Evolutionary conservation across 30 jellyfish, hydroid and myxozoan genomes (phyloP).

Genomic region (Cassiopea andromeda): DNA sequence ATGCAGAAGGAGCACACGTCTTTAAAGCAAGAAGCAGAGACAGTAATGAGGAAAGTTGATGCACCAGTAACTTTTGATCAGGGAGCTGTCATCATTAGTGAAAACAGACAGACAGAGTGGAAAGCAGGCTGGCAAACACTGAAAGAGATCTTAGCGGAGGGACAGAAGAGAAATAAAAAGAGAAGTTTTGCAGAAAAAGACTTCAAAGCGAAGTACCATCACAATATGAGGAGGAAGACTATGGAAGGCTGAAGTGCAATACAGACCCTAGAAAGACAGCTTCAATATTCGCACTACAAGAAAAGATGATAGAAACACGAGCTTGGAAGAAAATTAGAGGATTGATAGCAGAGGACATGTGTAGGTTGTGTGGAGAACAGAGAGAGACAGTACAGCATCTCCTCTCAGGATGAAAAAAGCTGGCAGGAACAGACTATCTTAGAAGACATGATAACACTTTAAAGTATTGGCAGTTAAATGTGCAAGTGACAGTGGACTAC

Average conservation of each 20-base stretch:
- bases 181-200: slow-evolving; percentile 11
- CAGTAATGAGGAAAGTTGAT: neutral
- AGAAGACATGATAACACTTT: neutral
- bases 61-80: neutral
- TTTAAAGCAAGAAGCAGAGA: neutral
- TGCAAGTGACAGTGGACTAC: neutral
- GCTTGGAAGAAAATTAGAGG: slow-evolving; percentile 50
- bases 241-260: neutral
- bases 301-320: slow-evolving; percentile 32
- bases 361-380: neutral
- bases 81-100: neutral
- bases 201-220: slow-evolving; percentile 40
- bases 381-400: neutral
- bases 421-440: neutral
- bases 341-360: slow-evolving; percentile 6
- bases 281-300: slow-evolving; percentile 4
- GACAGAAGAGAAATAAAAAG: slow-evolving; percentile 7
- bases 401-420: neutral
- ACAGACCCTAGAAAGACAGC: slow-evolving; percentile 26
- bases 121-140: too few relatives aligned
- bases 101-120: too few relatives aligned
- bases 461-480: neutral
- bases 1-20: neutral
- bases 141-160: neutral
- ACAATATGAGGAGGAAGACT: slow-evolving; percentile 3